Evolutionary conservation across 2,113 vertebrate genomes (phyloP).

Genomic region (Oxyura jamaicensis): DNA sequence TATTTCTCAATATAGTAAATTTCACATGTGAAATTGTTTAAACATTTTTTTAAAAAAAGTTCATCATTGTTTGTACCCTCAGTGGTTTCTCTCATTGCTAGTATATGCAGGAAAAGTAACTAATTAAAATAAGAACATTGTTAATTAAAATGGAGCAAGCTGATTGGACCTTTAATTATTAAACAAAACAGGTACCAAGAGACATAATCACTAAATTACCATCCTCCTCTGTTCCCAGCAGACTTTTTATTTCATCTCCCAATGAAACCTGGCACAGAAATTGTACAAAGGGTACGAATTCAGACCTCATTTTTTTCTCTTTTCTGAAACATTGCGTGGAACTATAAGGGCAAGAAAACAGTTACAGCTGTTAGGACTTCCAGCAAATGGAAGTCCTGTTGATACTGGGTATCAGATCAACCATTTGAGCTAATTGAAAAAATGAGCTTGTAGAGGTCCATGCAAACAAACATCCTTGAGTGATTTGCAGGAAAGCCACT

Average conservation of each 20-base stretch:
- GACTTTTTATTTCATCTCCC: background rate
- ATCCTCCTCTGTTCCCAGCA: background rate
- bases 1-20: background rate
- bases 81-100: background rate
- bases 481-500: background rate
- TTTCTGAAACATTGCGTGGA: background rate
- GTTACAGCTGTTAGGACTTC: background rate
- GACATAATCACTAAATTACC: conserved; percentile 13
- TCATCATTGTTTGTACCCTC: background rate
- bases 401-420: background rate
- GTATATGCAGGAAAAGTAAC: background rate
- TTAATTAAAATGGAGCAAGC: conserved; percentile 62
- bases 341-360: background rate
- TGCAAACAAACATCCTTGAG: background rate
- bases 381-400: background rate
- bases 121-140: conserved; percentile 54
- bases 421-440: background rate
- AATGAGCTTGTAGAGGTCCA: background rate
- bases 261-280: background rate
- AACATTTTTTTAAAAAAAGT: background rate
- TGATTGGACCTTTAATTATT: conserved; percentile 57
- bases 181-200: conserved; percentile 35
- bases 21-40: background rate
- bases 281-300: background rate
- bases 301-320: background rate